Percentiles rank a stretch among this genome's conserved stretches.
These are phyloP conservation scores for Cynaeus angustus DNA, from an alignment of 2,888 invertebrate species.

Conservation along the genomic window DNA sequence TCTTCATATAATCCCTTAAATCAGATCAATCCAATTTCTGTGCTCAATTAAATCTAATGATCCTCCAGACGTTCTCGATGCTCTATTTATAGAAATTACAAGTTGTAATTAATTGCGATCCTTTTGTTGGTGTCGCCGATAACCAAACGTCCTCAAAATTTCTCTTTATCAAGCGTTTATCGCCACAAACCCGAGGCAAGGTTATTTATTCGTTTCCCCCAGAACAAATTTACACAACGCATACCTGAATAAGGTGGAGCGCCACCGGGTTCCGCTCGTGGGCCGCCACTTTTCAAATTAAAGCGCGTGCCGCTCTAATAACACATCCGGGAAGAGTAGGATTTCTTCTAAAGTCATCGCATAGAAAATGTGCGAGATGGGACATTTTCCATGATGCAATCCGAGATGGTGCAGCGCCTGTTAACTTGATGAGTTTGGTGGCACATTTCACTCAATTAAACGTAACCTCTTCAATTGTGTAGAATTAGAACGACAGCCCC, in stretches of 20 bases:
- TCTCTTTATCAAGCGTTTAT: background rate
- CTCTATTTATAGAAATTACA: slow-evolving; percentile 43
- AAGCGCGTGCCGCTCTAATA: slow-evolving; percentile 19
- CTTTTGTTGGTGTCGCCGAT: slow-evolving; percentile 15
- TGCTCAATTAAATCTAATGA: background rate
- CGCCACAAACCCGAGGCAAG: slow-evolving; percentile 1
- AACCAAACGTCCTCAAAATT: slow-evolving; percentile 13
- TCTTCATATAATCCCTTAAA: background rate
- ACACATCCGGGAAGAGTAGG: slow-evolving; percentile 32
- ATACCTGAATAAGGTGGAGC: slow-evolving; percentile 11
- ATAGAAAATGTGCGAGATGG: slow-evolving; percentile 18
- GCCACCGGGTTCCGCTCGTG: slow-evolving; percentile 10
- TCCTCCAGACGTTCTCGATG: background rate
- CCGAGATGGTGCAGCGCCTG: slow-evolving; percentile 12
- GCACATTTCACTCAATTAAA: slow-evolving; percentile 41
- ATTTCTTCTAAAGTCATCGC: slow-evolving; percentile 28
- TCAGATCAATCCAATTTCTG: background rate
- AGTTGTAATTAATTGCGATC: slow-evolving; percentile 22
- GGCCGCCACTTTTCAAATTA: background rate
- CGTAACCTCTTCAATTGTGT: slow-evolving; percentile 40
- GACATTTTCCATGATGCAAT: slow-evolving; percentile 24
- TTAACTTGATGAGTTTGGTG: slow-evolving; percentile 47
- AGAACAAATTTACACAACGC: slow-evolving; percentile 10
- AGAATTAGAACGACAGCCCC: slow-evolving; percentile 27
- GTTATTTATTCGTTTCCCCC: background rate